A percentile compares a stretch with the other conserved stretches of the same genome.
These are phyloP conservation scores for Ornithoptera alexandrae DNA, from an alignment of 2,888 invertebrate species.

Conservation along the genomic window DNA sequence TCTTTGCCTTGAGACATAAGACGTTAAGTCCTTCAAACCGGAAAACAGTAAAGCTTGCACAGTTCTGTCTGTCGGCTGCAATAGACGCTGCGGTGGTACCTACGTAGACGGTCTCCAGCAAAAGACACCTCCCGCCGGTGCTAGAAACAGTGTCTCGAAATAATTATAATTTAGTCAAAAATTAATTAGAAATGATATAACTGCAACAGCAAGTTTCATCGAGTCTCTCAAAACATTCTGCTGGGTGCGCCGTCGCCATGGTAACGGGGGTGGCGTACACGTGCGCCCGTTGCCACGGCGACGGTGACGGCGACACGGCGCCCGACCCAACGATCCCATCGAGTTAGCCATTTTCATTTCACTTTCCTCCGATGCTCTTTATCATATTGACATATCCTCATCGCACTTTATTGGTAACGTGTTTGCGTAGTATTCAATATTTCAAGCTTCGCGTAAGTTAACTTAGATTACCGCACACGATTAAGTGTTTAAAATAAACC, in stretches of 20 bases:
- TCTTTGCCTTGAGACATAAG: too few relatives aligned
- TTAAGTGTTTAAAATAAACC: too few relatives aligned
- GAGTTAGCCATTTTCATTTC: constrained; percentile 37
- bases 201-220: constrained; percentile 8
- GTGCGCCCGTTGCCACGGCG: constrained; percentile 31
- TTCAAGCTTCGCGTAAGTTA: too few relatives aligned
- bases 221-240: not conserved
- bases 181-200: not conserved
- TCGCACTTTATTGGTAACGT: not conserved
- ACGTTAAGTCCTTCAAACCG: too few relatives aligned
- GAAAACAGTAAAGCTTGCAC: too few relatives aligned
- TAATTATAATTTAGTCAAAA: too few relatives aligned
- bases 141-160: too few relatives aligned
- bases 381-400: not conserved
- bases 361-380: constrained; percentile 37
- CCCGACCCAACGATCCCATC: constrained; percentile 40
- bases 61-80: too few relatives aligned
- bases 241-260: constrained; percentile 12
- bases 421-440: not conserved
- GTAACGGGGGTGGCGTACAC: constrained; percentile 24
- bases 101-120: too few relatives aligned
- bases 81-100: too few relatives aligned
- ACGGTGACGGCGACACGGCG: constrained; percentile 40
- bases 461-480: too few relatives aligned
- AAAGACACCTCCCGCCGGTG: too few relatives aligned